Conservation (phyloP, 2,888 invertebrate genomes). For the Alentia gelatinosa region DNA sequence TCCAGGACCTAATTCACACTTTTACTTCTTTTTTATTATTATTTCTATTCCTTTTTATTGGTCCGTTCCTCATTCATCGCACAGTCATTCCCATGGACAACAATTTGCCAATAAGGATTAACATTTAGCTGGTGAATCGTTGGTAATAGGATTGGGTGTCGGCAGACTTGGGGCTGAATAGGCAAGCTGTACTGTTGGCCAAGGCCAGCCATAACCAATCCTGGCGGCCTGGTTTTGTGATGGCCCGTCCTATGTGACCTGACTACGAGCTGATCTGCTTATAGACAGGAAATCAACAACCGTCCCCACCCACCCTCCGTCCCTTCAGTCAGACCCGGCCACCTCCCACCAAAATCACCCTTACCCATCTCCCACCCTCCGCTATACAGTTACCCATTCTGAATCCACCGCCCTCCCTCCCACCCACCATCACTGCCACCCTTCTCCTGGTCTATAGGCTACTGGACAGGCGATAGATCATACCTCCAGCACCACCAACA, state of each 20-base stretch:
- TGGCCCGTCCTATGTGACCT: constrained; percentile 19
- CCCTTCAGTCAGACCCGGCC: neutral
- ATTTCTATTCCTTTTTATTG: no score
- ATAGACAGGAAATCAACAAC: constrained; percentile 22
- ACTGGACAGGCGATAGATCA: neutral
- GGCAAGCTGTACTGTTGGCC: neutral
- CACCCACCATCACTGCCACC: neutral
- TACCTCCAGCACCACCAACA: neutral
- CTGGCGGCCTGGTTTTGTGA: neutral
- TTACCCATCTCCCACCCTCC: no score
- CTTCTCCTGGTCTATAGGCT: neutral
- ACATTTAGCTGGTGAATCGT: neutral
- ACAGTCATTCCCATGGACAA: neutral
- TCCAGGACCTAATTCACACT: no score
- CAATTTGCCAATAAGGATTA: neutral
- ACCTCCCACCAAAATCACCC: neutral
- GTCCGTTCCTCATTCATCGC: neutral
- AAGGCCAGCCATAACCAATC: neutral
- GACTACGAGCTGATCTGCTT: constrained; percentile 22
- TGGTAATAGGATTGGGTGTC: constrained; percentile 1
- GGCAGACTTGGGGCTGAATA: neutral
- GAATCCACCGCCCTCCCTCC: neutral
- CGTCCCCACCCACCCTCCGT: neutral
- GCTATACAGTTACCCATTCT: no score
- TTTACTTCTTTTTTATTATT: no score